Base-by-base conservation (phyloP, 1,140 invertebrate genomes). In the Diorhabda elongata region DNA sequence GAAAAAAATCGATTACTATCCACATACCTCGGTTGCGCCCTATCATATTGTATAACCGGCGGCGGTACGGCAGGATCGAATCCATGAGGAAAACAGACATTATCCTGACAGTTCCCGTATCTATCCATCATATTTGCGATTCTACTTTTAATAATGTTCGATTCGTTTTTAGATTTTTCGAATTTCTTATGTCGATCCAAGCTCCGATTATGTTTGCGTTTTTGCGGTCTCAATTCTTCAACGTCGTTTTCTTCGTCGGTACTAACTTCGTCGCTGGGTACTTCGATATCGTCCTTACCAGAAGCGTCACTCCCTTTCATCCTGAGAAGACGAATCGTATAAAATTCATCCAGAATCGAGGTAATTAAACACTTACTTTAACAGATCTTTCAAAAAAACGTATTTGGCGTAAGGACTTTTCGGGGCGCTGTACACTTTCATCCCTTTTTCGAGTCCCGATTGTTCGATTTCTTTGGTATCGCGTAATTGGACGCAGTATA, bases 401-500 rank as follows among this genome's bases (percentile, higher is more conserved):
- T 76, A 80, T 65, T 77, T 75, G 3, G 77, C 76, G 57, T 64
- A 67, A 52, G 78, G 69, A 61, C 76, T 79, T 64, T 75, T 75
- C 6, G 80, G 78, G 45, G 76, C 79, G 3, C 70, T 76, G 74
- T 73, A 81, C 1, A 81, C 76, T 64, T 76, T 71, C 57, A 72
- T 74, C 43, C 77, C 79, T 59, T 71, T 69, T 59, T 73, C 67
- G 6, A 80, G 59, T 45, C 69, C 71, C 5, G 71, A 42, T 44
- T 71, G 61, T 59, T 73, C 66, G 8, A 79, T 74, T 56, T 79
- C 76, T 47, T 77, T 72, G 9, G 62, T 45, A 5, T 61, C 70
- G 71, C 78, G 77, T 60, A 79, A 79, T 5, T 77, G 65, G 7
- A 81, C 71, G 26, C 73, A 77, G 64, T 81, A 81, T 6, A 78